Base-by-base conservation (phyloP, 2,113 vertebrate species). In the Poecilia latipinna region DNA sequence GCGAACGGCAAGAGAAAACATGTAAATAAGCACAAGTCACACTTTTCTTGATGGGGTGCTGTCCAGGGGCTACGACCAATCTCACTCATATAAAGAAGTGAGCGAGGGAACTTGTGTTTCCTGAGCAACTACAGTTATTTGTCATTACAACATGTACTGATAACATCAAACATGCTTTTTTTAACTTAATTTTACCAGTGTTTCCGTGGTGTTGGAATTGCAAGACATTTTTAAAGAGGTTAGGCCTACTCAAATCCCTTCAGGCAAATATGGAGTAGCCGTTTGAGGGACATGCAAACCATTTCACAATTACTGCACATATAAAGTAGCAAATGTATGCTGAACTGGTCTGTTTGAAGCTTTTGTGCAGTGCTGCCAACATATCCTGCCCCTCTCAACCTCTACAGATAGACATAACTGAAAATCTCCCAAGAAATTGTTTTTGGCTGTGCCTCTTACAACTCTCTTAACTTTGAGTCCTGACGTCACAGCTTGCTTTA, bases 391-490 rank as follows among this genome's bases (percentile, higher is more conserved):
- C 22, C 8, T 19, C 51, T n/a, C 7, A 54, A 3, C 51, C 6
- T 22, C 22, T 24, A 57, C 51, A 57, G 51, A 24, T 24, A 57
- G 22, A 57, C n/a, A 37, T 19, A 51, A 71, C 64, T 61, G 66
- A 78, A 82, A 78, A 74, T 66, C 60, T 67, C 28, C 68, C 22
- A 61, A 78, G 63, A 78, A 83, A 78, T 60, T 42, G 51, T 29
- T 68, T 74, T 68, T 74, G 78, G 78, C 70, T 68, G 31, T 44
- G 72, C 62, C 61, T 72, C 51, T 17, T 61, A 67, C 39, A 71
- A 11, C 68, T 48, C 67, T 24, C 32, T 48, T 69, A 22, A 77
- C 70, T 83, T 76, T 72, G n/a, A 73, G 48, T 44, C 72, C 33
- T 75, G 73, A 75, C 51, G 51, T 57, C 51, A 57, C 22, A 24